Base-by-base conservation (phyloP, 1,140 invertebrate genomes). In the Orchesella cincta region DNA sequence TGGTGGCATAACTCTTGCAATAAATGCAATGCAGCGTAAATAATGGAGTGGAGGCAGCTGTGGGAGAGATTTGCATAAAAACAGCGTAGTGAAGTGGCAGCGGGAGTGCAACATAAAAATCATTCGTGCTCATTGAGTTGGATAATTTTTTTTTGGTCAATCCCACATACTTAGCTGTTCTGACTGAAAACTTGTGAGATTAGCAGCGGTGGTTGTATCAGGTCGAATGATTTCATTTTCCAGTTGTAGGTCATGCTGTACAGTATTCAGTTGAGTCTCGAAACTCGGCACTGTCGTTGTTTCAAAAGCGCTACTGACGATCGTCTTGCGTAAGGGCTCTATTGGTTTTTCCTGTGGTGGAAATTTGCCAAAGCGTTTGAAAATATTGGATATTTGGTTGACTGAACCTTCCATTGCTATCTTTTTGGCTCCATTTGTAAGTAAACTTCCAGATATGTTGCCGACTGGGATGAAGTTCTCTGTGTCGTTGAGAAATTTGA, bases 81-180 rank as follows among this genome's bases (percentile, higher is more conserved):
- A n/a, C n/a, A n/a, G n/a, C n/a, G n/a, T n/a, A n/a, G n/a, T n/a
- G n/a, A n/a, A n/a, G n/a, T n/a, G n/a, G n/a, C n/a, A n/a, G n/a
- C n/a, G n/a, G n/a, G n/a, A n/a, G n/a, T n/a, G n/a, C 39, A 12
- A 12, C 54, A 57, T 18, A 57, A 57, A 57, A 26, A 23, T 57
- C 3, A 26, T 46, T 46, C n/a, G n/a, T 46, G 39, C 39, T 46
- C 5, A 46, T 46, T 46, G 18, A 46, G 18, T 46, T 18, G 5
- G 39, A 46, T 46, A 46, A 46, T 46, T 46, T 46, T 18, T 46
- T 46, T 46, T 46, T 46, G 12, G 54, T 57, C n/a, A 67, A 26
- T 67, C 3, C 1, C n/a, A n/a, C 62, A 67, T 67, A 67, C 62
- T 67, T 67, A 67, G 31, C 62, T 33, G 29, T n/a, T 67, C 62